phyloP scores from a whole-genome alignment of 1,140 invertebrate species.

The Aphidius gifuensis region DNA sequence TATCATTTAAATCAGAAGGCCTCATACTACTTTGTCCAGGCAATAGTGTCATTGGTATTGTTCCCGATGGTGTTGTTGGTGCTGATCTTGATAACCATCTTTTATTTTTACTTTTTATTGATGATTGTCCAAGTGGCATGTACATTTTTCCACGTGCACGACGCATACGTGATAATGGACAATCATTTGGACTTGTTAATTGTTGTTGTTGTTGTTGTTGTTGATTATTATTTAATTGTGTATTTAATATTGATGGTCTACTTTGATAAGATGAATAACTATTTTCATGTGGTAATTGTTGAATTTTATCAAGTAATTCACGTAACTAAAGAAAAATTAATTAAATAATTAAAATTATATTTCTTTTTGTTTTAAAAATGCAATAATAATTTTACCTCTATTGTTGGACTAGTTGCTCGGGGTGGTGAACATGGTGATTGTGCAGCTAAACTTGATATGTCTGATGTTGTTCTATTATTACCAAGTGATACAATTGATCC shows the following conservation, averaged over 20 bases:
- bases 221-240: conserved; percentile 21
- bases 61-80: conserved; percentile 70
- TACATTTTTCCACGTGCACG: conserved; percentile 47
- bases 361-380: neutral
- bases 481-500: conserved; percentile 49
- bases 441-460: conserved; percentile 64
- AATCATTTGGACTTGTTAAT: conserved; percentile 37
- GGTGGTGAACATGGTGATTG: conserved; percentile 69
- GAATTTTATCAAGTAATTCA: conserved; percentile 67
- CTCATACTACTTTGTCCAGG: conserved; percentile 44
- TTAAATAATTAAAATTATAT: conserved; percentile 11
- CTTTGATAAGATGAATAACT: conserved; percentile 35
- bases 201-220: conserved; percentile 29
- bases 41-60: conserved; percentile 44
- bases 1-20: conserved; percentile 38
- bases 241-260: conserved; percentile 41
- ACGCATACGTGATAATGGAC: conserved; percentile 30
- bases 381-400: conserved; percentile 51
- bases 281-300: conserved; percentile 58
- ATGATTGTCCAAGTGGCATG: conserved; percentile 46
- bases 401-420: conserved; percentile 73
- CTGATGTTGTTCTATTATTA: conserved; percentile 63
- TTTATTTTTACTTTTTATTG: conserved; percentile 48
- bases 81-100: conserved; percentile 70
- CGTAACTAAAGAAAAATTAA: conserved; percentile 44